Base-by-base conservation (phyloP, 2,888 invertebrate genomes). In the Netelia virgata region DNA sequence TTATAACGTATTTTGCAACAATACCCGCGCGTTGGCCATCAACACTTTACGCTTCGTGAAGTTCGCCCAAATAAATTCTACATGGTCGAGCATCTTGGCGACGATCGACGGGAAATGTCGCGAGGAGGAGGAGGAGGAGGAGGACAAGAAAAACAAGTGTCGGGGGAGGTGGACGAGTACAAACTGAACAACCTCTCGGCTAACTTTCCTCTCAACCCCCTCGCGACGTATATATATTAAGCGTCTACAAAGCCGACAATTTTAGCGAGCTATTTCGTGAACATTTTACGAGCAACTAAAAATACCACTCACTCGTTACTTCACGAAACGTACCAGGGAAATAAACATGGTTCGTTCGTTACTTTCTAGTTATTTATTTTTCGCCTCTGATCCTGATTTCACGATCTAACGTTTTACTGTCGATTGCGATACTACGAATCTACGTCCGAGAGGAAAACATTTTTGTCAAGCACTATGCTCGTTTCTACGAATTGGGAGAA, bases 251-350 rank as follows among this genome's bases (percentile, higher is more conserved):
- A 82, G 74, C 70, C 64, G 41, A 73, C 68, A 47, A 20, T 55
- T 57, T 57, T 74, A 57, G 50, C 63, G 20, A 74, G 74, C 77
- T 64, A 78, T 82, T 82, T 81, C 84, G 55, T 64, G 43, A 36
- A 81, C 53, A 28, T 76, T 82, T 84, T 77, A 82, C 78, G 82
- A 84, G 74, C 69, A 53, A 63, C 77, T 74, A 70, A 64, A 82
- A 75, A 75, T 28, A 57, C 9, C 69, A 78, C 61, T 70, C 53
- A 57, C 70, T 69, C 73, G 43, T 82, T 69, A 76, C 61, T 78
- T 70, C 70, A 63, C 50, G 43, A 28, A 78, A 61, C 74, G 82
- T 70, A 74, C 81, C 59, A 84, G 69, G 76, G 59, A n/a, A 78
- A 69, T 77, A 73, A 66, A 78, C 18, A 16, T 53, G 16, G 55